Evolutionary conservation across 2,113 vertebrate genomes (phyloP).

Genomic region (Macrotus californicus): DNA sequence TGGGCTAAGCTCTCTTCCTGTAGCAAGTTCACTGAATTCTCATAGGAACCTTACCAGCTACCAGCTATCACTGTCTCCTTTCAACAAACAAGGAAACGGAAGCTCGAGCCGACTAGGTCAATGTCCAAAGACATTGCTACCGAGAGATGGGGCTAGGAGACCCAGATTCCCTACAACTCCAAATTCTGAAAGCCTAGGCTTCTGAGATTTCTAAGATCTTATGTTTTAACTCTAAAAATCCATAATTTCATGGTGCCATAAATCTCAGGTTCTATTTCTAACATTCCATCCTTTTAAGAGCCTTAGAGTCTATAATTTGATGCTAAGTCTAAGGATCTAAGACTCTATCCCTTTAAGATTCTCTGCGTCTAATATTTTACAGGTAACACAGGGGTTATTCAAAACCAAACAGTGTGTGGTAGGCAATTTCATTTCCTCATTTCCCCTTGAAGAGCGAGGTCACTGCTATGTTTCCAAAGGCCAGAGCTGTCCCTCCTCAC

Average conservation of each 20-base stretch:
- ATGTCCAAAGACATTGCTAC: neutral
- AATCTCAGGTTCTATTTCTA: neutral
- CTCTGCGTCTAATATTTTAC: slow-evolving; percentile 59
- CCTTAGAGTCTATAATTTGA: neutral
- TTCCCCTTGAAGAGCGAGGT: neutral
- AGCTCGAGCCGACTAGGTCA: neutral
- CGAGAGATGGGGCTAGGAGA: neutral
- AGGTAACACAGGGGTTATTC: slow-evolving; percentile 24
- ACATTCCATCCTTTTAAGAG: neutral
- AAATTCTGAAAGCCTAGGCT: neutral
- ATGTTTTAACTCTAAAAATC: slow-evolving; percentile 16
- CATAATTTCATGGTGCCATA: slow-evolving; percentile 5
- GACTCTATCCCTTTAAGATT: slow-evolving; percentile 28
- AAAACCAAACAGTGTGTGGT: neutral
- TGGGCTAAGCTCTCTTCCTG: neutral
- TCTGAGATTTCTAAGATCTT: neutral
- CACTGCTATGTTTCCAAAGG: neutral
- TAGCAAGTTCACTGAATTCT: rapidly evolving
- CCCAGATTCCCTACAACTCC: neutral
- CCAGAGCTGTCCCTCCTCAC: neutral
- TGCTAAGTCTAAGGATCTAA: slow-evolving; percentile 28
- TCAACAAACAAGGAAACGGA: neutral
- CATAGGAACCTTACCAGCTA: neutral
- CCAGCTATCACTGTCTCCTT: neutral
- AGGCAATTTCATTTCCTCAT: neutral